These are phyloP conservation scores for Eulithis testata DNA, from an alignment of 2,888 invertebrate species.

Conservation along the genomic window DNA sequence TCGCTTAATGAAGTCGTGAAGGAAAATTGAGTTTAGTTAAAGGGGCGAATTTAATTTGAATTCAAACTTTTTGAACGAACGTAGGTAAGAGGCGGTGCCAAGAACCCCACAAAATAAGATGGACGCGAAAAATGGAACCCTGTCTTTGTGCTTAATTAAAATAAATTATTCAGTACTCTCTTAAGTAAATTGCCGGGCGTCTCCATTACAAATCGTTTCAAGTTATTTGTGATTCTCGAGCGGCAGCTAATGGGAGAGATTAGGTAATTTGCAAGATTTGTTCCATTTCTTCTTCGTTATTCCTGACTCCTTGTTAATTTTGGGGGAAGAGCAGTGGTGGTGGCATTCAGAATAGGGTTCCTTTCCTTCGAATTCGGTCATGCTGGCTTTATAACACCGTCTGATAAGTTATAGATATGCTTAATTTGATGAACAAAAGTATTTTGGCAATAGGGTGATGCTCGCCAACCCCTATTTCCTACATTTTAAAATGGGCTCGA, in stretches of 20 bases:
- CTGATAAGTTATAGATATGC: not conserved
- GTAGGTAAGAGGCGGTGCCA: slow-evolving; percentile 66
- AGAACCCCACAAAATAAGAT: slow-evolving; percentile 71
- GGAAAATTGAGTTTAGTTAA: slow-evolving; percentile 83
- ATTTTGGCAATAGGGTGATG: not conserved
- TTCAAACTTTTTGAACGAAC: slow-evolving; percentile 81
- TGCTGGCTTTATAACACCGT: not conserved
- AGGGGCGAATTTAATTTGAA: slow-evolving; percentile 83
- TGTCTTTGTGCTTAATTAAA: slow-evolving; percentile 76
- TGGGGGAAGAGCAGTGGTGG: slow-evolving; percentile 14
- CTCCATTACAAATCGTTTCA: slow-evolving; percentile 68
- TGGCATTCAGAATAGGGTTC: not conserved
- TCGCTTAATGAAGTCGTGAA: slow-evolving; percentile 82
- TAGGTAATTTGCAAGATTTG: slow-evolving; percentile 47
- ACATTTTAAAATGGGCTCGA: slow-evolving; percentile 14
- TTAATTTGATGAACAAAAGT: not conserved
- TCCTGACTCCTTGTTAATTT: slow-evolving; percentile 32
- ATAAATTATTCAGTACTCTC: slow-evolving; percentile 73
- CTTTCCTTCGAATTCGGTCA: not conserved
- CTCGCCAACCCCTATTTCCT: slow-evolving; percentile 5
- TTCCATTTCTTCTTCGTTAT: slow-evolving; percentile 40
- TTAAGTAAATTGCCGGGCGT: slow-evolving; percentile 68
- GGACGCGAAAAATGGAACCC: slow-evolving; percentile 71
- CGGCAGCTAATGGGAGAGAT: slow-evolving; percentile 57
- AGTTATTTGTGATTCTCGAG: slow-evolving; percentile 56